phyloP scores from a whole-genome alignment of 2,888 invertebrate species.

The Hedya salicella region DNA sequence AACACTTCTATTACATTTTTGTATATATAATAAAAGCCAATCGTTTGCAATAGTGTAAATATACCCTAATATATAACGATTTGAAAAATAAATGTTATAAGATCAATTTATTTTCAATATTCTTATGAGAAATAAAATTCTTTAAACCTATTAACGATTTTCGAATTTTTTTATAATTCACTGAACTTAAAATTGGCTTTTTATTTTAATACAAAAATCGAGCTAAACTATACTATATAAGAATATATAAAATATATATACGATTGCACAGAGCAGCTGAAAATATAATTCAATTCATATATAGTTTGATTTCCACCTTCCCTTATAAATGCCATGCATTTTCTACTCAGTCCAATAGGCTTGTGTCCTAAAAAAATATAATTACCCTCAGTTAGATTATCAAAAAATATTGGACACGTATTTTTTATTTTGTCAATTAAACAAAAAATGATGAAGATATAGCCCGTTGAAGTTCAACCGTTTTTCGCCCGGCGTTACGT shows the following conservation, averaged over 20 bases:
- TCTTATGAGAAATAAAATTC: too few species aligned
- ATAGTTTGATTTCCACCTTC: conserved; percentile 2
- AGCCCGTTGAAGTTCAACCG: too few species aligned
- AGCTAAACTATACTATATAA: neutral
- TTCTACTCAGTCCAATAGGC: too few species aligned
- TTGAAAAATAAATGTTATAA: neutral
- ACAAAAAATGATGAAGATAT: too few species aligned
- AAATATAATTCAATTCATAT: conserved; percentile 10
- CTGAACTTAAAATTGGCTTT: too few species aligned
- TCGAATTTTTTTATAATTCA: too few species aligned
- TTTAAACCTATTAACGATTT: too few species aligned
- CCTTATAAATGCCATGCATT: conserved; percentile 19
- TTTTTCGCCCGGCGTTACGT: too few species aligned
- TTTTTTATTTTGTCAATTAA: too few species aligned
- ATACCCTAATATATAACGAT: conserved; percentile 11
- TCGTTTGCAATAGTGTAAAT: conserved; percentile 35
- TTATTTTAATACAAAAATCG: neutral
- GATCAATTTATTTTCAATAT: neutral
- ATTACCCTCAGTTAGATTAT: too few species aligned
- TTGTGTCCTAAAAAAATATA: too few species aligned
- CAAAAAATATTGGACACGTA: too few species aligned
- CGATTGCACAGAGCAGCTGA: neutral
- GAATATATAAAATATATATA: neutral
- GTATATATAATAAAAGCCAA: conserved; percentile 29
- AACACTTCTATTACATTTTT: conserved; percentile 17